Conservation (phyloP, 1,140 invertebrate genomes). For the Rhyacophila brunnea region DNA sequence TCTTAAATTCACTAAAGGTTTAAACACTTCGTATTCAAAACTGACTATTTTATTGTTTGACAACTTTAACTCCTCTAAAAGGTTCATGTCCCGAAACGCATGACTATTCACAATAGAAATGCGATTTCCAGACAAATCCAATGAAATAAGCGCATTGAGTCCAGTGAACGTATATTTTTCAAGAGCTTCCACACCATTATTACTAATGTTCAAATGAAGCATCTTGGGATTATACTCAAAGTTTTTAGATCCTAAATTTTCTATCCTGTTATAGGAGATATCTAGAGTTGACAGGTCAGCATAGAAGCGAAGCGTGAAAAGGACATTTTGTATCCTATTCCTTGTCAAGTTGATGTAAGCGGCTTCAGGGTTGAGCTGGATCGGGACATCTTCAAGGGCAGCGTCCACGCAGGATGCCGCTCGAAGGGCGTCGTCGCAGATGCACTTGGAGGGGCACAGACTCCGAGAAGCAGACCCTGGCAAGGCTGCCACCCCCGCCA, state of each 20-base stretch:
- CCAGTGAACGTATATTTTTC: constrained; percentile 76
- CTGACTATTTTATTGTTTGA: constrained; percentile 73
- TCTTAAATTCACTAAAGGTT: constrained; percentile 66
- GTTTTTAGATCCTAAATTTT: constrained; percentile 72
- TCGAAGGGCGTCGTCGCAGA: constrained; percentile 76
- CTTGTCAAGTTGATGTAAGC: constrained; percentile 72
- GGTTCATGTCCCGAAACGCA: constrained; percentile 69
- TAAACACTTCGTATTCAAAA: constrained; percentile 68
- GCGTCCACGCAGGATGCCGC: constrained; percentile 72
- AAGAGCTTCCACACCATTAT: constrained; percentile 68
- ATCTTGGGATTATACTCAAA: constrained; percentile 74
- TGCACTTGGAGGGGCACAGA: constrained; percentile 76
- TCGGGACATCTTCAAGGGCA: constrained; percentile 78
- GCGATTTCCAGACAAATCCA: constrained; percentile 77
- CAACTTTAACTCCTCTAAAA: constrained; percentile 71
- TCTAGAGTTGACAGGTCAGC: constrained; percentile 75
- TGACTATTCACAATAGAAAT: constrained; percentile 68
- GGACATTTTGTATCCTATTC: constrained; percentile 70
- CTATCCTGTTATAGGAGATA: constrained; percentile 78
- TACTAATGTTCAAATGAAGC: constrained; percentile 70
- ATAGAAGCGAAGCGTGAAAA: constrained; percentile 75
- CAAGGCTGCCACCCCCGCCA: constrained; percentile 19
- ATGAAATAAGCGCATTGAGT: constrained; percentile 61
- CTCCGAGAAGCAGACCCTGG: constrained; percentile 51
- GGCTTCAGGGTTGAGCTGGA: constrained; percentile 83